A percentile compares a stretch with the other conserved stretches of the same genome.
These are phyloP conservation scores for Alviniconcha marisindica DNA, from an alignment of 1,140 invertebrate genomes.

Conservation along the genomic window DNA sequence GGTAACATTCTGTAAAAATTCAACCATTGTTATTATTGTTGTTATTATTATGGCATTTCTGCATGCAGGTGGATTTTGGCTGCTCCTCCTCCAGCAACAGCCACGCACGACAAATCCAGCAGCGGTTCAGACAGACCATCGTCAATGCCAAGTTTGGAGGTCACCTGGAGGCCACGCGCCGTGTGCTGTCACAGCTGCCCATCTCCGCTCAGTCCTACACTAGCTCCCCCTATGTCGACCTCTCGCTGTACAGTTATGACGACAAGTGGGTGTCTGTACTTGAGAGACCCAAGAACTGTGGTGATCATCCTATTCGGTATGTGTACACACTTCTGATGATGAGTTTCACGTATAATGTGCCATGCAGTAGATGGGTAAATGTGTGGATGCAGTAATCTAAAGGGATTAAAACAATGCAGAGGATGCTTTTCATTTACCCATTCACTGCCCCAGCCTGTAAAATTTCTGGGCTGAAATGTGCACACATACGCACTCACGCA, in stretches of 20 bases:
- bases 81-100: constrained; percentile 95
- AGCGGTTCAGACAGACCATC: constrained; percentile 92
- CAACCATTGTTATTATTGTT: too few relatives aligned
- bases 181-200: constrained; percentile 93
- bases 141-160: constrained; percentile 89
- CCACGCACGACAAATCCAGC: constrained; percentile 85
- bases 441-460: too few relatives aligned
- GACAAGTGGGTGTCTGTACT: constrained; percentile 97
- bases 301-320: constrained; percentile 94
- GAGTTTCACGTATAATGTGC: too few relatives aligned
- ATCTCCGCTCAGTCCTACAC: constrained; percentile 97
- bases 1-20: too few relatives aligned
- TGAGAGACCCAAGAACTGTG: constrained; percentile 95
- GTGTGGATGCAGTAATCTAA: too few relatives aligned
- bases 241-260: constrained; percentile 95
- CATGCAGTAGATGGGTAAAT: too few relatives aligned
- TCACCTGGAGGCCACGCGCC: constrained; percentile 87
- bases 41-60: too few relatives aligned
- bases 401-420: too few relatives aligned
- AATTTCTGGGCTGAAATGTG: too few relatives aligned
- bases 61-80: constrained; percentile 86
- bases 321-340: too few relatives aligned
- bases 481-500: too few relatives aligned
- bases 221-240: constrained; percentile 94
- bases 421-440: too few relatives aligned